Evolutionary conservation across 2,113 vertebrate species (phyloP).

Genomic region (Oceanodroma tethys): DNA sequence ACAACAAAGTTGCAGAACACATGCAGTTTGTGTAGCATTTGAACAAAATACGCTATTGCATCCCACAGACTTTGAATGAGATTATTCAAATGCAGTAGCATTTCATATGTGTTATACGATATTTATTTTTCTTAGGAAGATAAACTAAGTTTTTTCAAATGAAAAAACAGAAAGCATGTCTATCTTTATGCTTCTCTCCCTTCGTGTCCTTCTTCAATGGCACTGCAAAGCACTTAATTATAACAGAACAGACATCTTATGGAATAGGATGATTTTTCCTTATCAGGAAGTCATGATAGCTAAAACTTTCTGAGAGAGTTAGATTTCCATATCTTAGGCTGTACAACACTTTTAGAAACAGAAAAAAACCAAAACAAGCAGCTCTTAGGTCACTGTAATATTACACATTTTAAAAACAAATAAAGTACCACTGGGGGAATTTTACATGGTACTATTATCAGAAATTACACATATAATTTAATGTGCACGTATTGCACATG

Average conservation of each 20-base stretch:
- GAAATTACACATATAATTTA: not conserved
- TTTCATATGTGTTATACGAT: rapidly evolving
- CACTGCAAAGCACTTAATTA: not conserved
- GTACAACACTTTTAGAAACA: not conserved
- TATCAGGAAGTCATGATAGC: not conserved
- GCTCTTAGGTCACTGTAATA: not conserved
- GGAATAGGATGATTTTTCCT: not conserved
- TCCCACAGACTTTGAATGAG: not conserved
- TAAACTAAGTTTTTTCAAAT: not conserved
- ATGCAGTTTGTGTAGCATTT: not conserved
- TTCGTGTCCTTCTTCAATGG: not conserved
- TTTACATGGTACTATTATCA: not conserved
- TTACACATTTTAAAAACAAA: not conserved
- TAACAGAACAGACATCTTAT: not conserved
- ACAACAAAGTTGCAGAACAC: not conserved
- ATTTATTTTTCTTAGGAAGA: not conserved
- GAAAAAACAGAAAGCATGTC: not conserved
- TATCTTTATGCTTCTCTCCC: not conserved
- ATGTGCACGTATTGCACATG: not conserved
- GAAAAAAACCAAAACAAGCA: not conserved
- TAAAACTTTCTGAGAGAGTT: not conserved
- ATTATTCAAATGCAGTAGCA: not conserved
- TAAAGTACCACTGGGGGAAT: not conserved
- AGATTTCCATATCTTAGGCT: not conserved
- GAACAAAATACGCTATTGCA: not conserved